Conservation (phyloP, 1,140 invertebrate species). For the Monomorium pharaonis region DNA sequence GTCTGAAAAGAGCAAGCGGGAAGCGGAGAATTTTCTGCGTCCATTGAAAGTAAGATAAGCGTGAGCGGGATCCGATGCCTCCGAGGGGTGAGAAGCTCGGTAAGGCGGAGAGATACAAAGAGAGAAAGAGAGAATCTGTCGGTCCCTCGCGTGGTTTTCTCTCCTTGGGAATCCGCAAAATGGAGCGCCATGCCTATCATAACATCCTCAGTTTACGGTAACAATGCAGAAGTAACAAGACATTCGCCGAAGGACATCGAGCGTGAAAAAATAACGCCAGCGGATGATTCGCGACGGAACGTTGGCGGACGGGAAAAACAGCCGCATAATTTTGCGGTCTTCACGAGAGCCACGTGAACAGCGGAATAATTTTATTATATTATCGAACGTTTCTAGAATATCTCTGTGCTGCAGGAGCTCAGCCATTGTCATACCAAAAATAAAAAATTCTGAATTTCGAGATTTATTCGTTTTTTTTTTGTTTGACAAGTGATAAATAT, state of each 20-base stretch:
- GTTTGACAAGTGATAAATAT: neutral
- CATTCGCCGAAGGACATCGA: conserved; percentile 54
- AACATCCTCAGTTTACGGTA: conserved; percentile 68
- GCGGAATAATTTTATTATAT: conserved; percentile 49
- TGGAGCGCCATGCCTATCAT: conserved; percentile 62
- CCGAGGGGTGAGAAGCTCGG: neutral
- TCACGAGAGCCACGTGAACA: neutral
- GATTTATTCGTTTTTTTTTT: neutral
- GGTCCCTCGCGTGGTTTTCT: conserved; percentile 1
- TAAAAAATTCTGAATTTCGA: neutral
- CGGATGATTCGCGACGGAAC: conserved; percentile 38
- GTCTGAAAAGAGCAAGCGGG: conserved; percentile 70
- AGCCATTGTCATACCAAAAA: neutral
- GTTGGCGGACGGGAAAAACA: conserved; percentile 43
- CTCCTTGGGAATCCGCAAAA: conserved; percentile 58
- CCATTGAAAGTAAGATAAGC: conserved; percentile 69
- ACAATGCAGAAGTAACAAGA: conserved; percentile 71
- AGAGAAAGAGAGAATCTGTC: neutral
- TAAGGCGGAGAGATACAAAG: neutral
- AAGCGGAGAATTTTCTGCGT: conserved; percentile 51
- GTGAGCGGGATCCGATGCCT: conserved; percentile 62
- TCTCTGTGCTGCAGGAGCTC: neutral
- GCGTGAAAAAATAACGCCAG: conserved; percentile 55
- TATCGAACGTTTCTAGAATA: conserved; percentile 31
- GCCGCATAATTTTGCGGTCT: conserved; percentile 42